Evolutionary conservation across 2,888 invertebrate genomes (phyloP), one percentile per base, ranked within the genome.

Genomic region (Morpho achilles): DNA sequence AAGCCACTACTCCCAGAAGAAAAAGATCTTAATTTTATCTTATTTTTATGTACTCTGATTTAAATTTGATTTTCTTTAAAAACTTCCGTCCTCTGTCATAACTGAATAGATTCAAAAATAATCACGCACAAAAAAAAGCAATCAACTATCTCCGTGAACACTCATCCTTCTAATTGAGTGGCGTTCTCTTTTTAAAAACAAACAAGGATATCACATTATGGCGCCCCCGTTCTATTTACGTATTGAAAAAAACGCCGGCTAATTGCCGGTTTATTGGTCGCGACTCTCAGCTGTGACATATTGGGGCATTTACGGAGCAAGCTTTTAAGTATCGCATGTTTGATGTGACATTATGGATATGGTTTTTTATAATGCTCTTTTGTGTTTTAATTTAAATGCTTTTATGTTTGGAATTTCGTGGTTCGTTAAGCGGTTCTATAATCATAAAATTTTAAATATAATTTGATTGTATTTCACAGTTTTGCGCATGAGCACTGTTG

Each of bases 231-330:
- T 69, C 67, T 68, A 68, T 68, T 68, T 69, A 54, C 66, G 66
- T 66, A 63, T 67, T 61, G 67, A 69, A 67, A 71, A 32, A 22
- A 10, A 67, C 63, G 66, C 61, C 69, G 68, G 62, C 76, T 79
- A 79, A 79, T 79, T 76, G 77, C 66, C 67, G 67, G 68, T 77
- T 76, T 78, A 78, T 77, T 76, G 76, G 71, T 60, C 63, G 70
- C 71, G 70, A 73, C 73, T 75, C 70, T 76, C 73, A 75, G 70
- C 72, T 67, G 76, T 77, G 78, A 78, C 78, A 72, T 74, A 76
- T 76, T 75, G 70, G 71, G 66, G 66, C 67, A 65, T 72, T 75
- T 69, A 72, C 63, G 64, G 58, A 62, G 65, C 52, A 61, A 60
- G 70, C 72, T 72, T 74, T 69, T 65, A 64, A 68, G 61, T 64